Base-by-base conservation (phyloP, 2,113 vertebrate genomes). In the Limnothrissa miodon region DNA sequence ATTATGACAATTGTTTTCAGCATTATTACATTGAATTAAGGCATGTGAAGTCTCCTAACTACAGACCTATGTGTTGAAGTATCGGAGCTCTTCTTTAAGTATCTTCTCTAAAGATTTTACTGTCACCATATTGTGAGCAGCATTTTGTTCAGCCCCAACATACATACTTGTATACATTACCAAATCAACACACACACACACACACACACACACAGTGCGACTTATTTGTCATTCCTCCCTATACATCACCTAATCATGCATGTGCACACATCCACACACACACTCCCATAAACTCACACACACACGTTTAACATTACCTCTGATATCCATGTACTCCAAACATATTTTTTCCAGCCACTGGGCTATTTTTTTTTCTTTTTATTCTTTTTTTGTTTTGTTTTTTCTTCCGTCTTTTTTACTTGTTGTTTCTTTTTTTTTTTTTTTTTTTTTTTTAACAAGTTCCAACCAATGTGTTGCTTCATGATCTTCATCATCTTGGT, bases 261-360 rank as follows among this genome's bases (percentile, higher is more conserved):
- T 17, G 13, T 17, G 15, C 59, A 29, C 59, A 29, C 59, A 29
- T 25, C 11, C n/a, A 9, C 56, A n/a, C 59, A 29, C 59, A 66
- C 59, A 66, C 59, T 29, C 59, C 29, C 59, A 59, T 5, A 59
- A n/a, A 66, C 59, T 11, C 59, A n/a, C n/a, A 29, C 59, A 62
- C 29, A 17, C 78, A 85, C 21, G 62, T 78, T 90, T 70, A 87
- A 91, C 90, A 87, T 91, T 92, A 92, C 91, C 91, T 91, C 84
- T 81, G 62, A 2, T 29, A 2, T 33, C 25, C 66, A 74, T 74
- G 66, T 66, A 33, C 51, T 56, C 51, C 51, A n/a, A 56, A 56
- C 59, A 66, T 33, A 70, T 11, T 13, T 33, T 33, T 10, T 70
- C 80, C 78, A 84, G 84, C 89, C 86, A 88, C 85, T 82, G 88